Evolutionary conservation across 1,140 invertebrate genomes (phyloP), one percentile per base, ranked within the genome.

Genomic region (Piezodorus guildinii): DNA sequence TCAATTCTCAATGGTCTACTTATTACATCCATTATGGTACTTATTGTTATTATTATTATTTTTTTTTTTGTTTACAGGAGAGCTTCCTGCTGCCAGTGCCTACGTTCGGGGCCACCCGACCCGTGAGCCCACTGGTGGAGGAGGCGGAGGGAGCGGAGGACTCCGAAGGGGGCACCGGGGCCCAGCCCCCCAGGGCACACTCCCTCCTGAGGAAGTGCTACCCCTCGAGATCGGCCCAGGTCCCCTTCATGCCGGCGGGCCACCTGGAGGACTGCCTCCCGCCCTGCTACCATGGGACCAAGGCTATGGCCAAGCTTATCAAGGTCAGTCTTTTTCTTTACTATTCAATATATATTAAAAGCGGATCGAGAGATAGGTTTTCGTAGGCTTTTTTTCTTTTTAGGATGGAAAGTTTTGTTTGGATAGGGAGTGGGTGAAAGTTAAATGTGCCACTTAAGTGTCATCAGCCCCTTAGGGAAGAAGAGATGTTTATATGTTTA

Each of bases 231-330:
- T 68, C 64, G 2, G 52, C 68, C 14, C 72, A 72, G 59, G 66
- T 64, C 23, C 69, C 72, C 1, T 72, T 72, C 62, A 56, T 74
- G 23, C 71, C 73, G 10, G 70, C 74, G 10, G 69, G 71, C 9
- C 70, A 71, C 60, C 67, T 77, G 15, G 73, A 77, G 60, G 73
- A 77, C 60, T 80, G 77, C 65, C 73, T 83, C 2, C 81, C 81
- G 3, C 80, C 81, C 0, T 76, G 77, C 52, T 82, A 81, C 68
- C 77, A 75, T 21, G 73, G 76, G 16, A 76, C 77, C 23, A 81
- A 81, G 64, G 80, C 80, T 63, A 80, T 82, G 70, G 74, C 75
- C 23, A 78, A 80, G 65, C 73, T 81, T 2, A 79, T 82, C 62
- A 79, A 81, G 76, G 80, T 81, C 67, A 70, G 72, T 62, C 25